Percentiles rank a stretch among this genome's conserved stretches.
These are phyloP conservation scores for Aspidiotus destructor DNA, from an alignment of 2,888 invertebrate genomes.

Conservation along the genomic window DNA sequence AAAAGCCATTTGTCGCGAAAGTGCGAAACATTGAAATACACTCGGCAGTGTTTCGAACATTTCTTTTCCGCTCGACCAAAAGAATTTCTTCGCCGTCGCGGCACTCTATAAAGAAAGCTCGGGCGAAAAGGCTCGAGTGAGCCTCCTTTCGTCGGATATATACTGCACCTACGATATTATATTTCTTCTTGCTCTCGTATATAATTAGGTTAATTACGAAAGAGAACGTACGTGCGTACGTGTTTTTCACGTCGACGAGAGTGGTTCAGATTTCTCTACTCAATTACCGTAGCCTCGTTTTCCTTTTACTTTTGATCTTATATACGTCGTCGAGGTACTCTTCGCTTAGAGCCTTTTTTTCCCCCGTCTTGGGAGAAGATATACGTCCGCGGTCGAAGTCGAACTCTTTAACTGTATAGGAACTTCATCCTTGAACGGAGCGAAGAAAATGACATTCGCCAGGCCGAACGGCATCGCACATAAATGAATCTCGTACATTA, in stretches of 20 bases:
- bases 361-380: not conserved
- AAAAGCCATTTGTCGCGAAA: slow-evolving; percentile 3
- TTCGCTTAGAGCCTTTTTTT: not conserved
- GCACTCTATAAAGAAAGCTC: not conserved
- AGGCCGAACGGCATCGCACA: too few species aligned
- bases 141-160: too few species aligned
- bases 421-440: too few species aligned
- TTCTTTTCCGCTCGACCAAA: too few species aligned
- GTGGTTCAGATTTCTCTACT: not conserved
- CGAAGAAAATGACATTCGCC: too few species aligned
- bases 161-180: too few species aligned
- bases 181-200: too few species aligned
- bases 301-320: not conserved
- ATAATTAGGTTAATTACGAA: slow-evolving; percentile 2
- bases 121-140: not conserved
- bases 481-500: too few species aligned
- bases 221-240: not conserved
- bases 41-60: not conserved
- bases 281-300: not conserved
- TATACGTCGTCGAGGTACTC: not conserved
- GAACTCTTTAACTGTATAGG: too few species aligned
- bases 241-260: not conserved
- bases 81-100: too few species aligned
- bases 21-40: slow-evolving; percentile 3
- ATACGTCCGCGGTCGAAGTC: too few species aligned